These are phyloP conservation scores for Strigops habroptila DNA, from an alignment of 2,113 vertebrate species.

Conservation along the genomic window DNA sequence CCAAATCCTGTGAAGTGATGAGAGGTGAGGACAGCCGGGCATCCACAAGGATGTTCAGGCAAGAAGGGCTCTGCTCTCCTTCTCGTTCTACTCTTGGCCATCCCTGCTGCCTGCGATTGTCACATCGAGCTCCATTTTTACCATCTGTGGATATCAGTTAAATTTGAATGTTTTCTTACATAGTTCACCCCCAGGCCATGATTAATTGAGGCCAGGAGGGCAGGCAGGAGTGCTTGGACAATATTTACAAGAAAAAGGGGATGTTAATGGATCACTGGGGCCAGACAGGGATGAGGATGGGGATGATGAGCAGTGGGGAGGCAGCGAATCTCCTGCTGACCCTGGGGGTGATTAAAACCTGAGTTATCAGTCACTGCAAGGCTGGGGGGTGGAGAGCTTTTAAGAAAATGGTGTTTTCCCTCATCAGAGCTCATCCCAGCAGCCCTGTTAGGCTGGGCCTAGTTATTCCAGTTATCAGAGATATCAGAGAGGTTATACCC, in stretches of 20 bases:
- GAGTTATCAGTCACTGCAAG: not conserved
- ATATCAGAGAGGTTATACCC: not conserved
- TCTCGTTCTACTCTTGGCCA: not conserved
- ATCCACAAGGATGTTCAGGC: not conserved
- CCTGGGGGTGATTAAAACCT: no score
- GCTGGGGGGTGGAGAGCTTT: not conserved
- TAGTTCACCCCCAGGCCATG: conserved; percentile 38
- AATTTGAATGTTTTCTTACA: conserved; percentile 29
- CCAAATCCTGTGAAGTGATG: not conserved
- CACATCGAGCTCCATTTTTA: not conserved
- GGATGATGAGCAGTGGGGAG: not conserved
- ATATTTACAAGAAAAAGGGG: conserved; percentile 12
- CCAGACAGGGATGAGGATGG: not conserved
- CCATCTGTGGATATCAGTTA: conserved; percentile 1
- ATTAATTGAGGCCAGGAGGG: conserved; percentile 69
- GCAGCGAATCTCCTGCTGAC: fast-evolving
- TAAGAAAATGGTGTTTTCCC: not conserved
- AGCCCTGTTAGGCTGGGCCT: no score
- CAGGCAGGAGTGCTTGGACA: conserved; percentile 26
- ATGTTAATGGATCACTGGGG: not conserved
- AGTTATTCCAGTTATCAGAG: no score
- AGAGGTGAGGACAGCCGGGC: not conserved
- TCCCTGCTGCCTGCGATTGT: not conserved
- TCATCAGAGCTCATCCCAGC: no score
- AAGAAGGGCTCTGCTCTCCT: not conserved